Evolutionary conservation across 2,888 invertebrate species (phyloP).

Genomic region (Polydrusus tereticollis): DNA sequence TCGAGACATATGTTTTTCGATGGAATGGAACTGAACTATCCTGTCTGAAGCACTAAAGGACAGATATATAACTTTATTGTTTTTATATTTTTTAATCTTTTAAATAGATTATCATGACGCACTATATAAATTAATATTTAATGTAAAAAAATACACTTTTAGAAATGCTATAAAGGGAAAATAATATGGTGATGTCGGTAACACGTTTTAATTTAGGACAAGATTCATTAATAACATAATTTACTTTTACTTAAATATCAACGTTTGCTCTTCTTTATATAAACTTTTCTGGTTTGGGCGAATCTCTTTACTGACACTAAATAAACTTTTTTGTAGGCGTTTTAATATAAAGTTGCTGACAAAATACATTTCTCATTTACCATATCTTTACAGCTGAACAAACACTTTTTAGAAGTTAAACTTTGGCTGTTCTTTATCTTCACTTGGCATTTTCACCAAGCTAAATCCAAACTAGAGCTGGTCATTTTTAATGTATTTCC

Average conservation of each 20-base stretch:
- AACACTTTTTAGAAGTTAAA: background rate
- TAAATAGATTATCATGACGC: constrained; percentile 71
- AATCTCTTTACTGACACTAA: no score
- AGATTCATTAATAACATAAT: background rate
- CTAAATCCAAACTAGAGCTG: no score
- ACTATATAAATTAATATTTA: constrained; percentile 56
- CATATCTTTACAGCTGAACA: background rate
- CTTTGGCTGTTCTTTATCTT: no score
- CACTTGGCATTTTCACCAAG: no score
- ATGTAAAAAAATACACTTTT: constrained; percentile 19
- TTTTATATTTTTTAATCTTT: constrained; percentile 55
- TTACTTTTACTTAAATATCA: constrained; percentile 15
- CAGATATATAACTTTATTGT: constrained; percentile 33
- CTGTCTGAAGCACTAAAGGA: constrained; percentile 22
- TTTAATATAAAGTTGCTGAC: background rate
- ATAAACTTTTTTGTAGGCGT: no score
- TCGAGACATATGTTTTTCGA: constrained; percentile 22
- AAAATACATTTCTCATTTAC: background rate
- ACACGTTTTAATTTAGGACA: background rate
- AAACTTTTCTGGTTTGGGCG: constrained; percentile 4
- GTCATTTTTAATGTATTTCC: no score
- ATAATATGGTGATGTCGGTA: background rate
- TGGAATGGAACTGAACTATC: background rate
- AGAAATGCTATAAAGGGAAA: background rate
- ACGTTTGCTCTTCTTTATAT: background rate